Evolutionary conservation across 2,888 invertebrate species (phyloP), one percentile per base, ranked within the genome.

Genomic region (Tachina fera): DNA sequence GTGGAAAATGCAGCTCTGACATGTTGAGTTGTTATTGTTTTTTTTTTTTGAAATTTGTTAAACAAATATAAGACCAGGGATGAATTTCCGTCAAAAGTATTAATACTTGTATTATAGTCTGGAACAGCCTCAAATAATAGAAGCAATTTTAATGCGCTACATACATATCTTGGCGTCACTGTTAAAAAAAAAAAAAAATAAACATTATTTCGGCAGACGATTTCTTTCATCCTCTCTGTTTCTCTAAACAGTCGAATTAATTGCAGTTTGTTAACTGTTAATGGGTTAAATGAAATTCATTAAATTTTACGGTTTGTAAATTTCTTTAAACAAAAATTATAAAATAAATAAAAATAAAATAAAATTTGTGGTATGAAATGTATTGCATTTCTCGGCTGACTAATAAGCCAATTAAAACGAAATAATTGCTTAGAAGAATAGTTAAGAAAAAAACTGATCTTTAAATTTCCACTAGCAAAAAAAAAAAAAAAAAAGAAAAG

Each of bases 351-450:
- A 71, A 45, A 53, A 51, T 47, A 39, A 16, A 53, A 19, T 31
- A 31, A 31, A 31, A 31, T 6, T 31, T 31, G 61, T 16, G 39
- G 19, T 43, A n/a, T 58, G 16, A 74, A 77, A 77, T 74, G 11
- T 49, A 70, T 70, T 68, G 63, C 61, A 74, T 76, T 72, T 74
- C 65, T 79, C 71, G 22, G 75, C 68, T 63, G 51, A 58, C 81
- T 81, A 77, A 65, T 68, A 82, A 71, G 61, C 75, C 74, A 86
- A 82, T 86, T 82, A 86, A 82, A 86, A 60, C 13, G 1, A 70
- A 75, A 82, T 82, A 79, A 82, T 82, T 78, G 78, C 11, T 56
- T 53, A 78, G 60, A 83, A 78, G 19, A 72, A 67, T 53, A n/a
- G 45, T 60, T 39, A 43, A n/a, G n/a, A n/a, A 49, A 70, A 45